These are phyloP conservation scores for Entomyzon cyanotis DNA, from an alignment of 2,113 vertebrate genomes.

Conservation along the genomic window DNA sequence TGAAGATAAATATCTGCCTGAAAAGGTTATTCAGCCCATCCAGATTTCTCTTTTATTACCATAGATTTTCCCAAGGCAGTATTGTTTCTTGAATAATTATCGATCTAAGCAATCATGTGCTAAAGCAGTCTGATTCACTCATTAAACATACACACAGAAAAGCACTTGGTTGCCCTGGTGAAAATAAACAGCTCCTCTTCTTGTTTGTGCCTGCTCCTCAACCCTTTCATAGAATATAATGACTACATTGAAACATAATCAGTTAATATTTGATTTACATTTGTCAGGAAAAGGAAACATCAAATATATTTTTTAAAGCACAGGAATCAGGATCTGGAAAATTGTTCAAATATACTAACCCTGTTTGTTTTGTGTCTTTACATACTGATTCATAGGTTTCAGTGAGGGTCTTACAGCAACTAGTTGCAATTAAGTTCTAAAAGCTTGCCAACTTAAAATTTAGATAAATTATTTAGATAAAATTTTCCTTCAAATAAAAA, in stretches of 20 bases:
- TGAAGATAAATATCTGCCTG: constrained; percentile 55
- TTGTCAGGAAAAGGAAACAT: constrained; percentile 14
- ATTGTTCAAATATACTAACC: not conserved
- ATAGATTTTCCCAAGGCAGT: constrained; percentile 58
- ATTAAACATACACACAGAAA: constrained; percentile 44
- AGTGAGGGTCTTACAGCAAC: not conserved
- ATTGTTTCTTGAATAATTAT: constrained; percentile 71
- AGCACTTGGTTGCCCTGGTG: constrained; percentile 7
- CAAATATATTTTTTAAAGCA: not conserved
- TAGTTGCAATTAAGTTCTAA: not conserved
- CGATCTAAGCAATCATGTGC: constrained; percentile 57
- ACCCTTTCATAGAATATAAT: constrained; percentile 6
- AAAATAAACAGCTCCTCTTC: constrained; percentile 49
- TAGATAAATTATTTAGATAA: not conserved
- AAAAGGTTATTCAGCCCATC: constrained; percentile 62
- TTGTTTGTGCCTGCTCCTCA: not conserved
- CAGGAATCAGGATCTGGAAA: not conserved
- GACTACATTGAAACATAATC: constrained; percentile 23
- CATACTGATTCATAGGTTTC: not conserved
- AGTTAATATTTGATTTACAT: constrained; percentile 30
- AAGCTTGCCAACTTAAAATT: not conserved
- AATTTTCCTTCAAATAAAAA: not conserved
- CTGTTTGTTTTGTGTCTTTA: not conserved
- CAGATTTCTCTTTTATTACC: constrained; percentile 48
- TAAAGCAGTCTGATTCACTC: constrained; percentile 47